Percentiles rank a stretch among this genome's conserved stretches.
These are phyloP conservation scores for Himalopsyche phryganea DNA, from an alignment of 1,140 invertebrate genomes.

Conservation along the genomic window DNA sequence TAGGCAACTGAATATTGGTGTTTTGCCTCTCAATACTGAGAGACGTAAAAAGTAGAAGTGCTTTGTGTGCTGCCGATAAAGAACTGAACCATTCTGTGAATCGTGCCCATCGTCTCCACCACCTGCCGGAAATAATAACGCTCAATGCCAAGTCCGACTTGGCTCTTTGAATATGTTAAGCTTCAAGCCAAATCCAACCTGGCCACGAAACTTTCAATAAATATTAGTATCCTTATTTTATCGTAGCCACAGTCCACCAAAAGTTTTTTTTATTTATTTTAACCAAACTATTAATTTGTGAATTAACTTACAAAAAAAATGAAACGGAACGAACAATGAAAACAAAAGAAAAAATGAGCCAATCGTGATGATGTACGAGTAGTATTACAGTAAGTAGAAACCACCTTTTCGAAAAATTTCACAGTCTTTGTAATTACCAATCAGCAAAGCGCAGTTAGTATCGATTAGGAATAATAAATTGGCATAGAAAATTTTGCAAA, in stretches of 20 bases:
- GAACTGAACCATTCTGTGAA: conserved; percentile 58
- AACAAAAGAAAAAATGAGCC: conserved; percentile 7
- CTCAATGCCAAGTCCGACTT: conserved; percentile 36
- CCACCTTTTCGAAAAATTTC: too few relatives aligned
- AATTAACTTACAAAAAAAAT: background rate
- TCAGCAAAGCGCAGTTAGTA: too few relatives aligned
- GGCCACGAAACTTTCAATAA: background rate
- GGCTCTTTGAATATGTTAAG: background rate
- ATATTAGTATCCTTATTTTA: background rate
- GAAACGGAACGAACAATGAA: background rate
- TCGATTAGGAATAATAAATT: too few relatives aligned
- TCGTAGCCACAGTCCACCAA: too few relatives aligned
- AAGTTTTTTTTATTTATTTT: too few relatives aligned
- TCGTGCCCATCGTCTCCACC: conserved; percentile 56
- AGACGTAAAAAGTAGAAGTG: conserved; percentile 60
- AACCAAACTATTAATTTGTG: too few relatives aligned
- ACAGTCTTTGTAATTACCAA: too few relatives aligned
- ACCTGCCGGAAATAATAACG: conserved; percentile 54
- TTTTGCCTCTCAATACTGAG: conserved; percentile 51
- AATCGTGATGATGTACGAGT: background rate
- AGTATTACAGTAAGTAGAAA: too few relatives aligned
- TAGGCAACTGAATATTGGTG: conserved; percentile 3
- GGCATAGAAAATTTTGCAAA: too few relatives aligned
- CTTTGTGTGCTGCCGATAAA: conserved; percentile 57
- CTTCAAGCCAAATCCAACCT: background rate